Conservation (phyloP, 1,140 invertebrate genomes). For the Atopsyche davidsoni region DNA sequence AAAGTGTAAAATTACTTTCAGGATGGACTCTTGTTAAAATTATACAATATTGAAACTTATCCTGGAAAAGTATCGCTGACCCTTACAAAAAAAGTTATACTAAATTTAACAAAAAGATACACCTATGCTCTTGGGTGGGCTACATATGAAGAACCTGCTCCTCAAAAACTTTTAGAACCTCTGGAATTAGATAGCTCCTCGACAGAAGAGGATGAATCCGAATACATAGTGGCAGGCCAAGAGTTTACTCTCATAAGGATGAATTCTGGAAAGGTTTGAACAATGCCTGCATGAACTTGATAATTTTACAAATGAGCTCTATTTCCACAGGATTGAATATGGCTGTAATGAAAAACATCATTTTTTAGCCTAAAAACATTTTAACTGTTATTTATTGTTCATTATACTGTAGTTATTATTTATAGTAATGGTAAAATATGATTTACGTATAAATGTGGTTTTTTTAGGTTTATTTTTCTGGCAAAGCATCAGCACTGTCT, state of each 20-base stretch:
- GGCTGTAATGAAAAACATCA: too few relatives aligned
- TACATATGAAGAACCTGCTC: constrained; percentile 60
- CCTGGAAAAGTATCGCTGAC: constrained; percentile 54
- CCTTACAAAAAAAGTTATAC: constrained; percentile 53
- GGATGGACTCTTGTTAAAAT: too few relatives aligned
- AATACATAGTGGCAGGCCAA: constrained; percentile 61
- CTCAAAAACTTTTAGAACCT: constrained; percentile 34
- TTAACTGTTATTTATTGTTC: too few relatives aligned
- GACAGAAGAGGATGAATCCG: constrained; percentile 40
- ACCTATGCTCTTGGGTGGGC: constrained; percentile 70
- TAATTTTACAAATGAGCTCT: too few relatives aligned
- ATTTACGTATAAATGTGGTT: constrained; percentile 2
- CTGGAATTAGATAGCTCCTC: constrained; percentile 36
- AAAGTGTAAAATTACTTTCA: too few relatives aligned
- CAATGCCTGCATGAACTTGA: too few relatives aligned
- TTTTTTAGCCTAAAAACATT: too few relatives aligned
- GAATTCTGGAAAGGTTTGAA: constrained; percentile 60
- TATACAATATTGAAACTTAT: constrained; percentile 14
- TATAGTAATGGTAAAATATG: neutral
- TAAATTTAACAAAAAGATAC: constrained; percentile 71
- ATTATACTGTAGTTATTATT: neutral
- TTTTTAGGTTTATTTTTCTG: constrained; percentile 44
- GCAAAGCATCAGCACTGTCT: constrained; percentile 40
- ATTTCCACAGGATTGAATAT: too few relatives aligned
- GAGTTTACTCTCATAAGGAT: constrained; percentile 80